Base-by-base conservation (phyloP, 2,888 invertebrate species). In the Tenthredo amoena region DNA sequence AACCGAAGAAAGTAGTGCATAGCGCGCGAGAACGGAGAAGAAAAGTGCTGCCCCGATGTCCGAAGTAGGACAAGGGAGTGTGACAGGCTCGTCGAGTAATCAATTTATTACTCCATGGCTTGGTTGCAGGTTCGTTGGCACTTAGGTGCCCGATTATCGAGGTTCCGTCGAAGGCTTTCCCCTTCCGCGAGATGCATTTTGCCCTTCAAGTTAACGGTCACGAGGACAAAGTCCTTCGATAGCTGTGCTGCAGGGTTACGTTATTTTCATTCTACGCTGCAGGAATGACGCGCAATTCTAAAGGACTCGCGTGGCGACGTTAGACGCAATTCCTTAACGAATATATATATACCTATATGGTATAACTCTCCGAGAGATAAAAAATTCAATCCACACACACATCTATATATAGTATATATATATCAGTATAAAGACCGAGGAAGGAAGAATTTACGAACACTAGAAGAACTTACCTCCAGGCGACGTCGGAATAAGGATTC, bases 1-100 rank as follows among this genome's bases (percentile, higher is more conserved):
- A 81, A 62, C 81, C 81, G 81, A 81, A 62, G 81, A 81, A 81
- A 81, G 81, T 81, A 81, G 77, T 77, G 77, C 77, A 77, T 77
- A 77, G 50, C 50, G 31, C 50, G 5, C 55, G 47, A 26, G 77
- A 77, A 77, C 77, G 77, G 77, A 77, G 77, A 77, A 77, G 81
- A 81, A 58, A 50, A 81, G 81, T 40, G 58, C 58, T 62, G n/a
- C 31, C 31, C 21, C 50, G 58, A 58, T 21, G 37, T 37, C 3
- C n/a, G 12, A 81, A 81, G 81, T 81, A 62, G 81, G 81, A 81
- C 81, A 62, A 62, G 81, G 40, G 58, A 81, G 81, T 62, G 58
- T 62, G 81, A 58, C 81, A 62, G 40, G 7, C 26, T 62, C 58
- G 15, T 31, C 68, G 68, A 68, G 34, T 62, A 26, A 21, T 62